Conservation (phyloP, 2,888 invertebrate species). For the Rhorus exstirpatorius region DNA sequence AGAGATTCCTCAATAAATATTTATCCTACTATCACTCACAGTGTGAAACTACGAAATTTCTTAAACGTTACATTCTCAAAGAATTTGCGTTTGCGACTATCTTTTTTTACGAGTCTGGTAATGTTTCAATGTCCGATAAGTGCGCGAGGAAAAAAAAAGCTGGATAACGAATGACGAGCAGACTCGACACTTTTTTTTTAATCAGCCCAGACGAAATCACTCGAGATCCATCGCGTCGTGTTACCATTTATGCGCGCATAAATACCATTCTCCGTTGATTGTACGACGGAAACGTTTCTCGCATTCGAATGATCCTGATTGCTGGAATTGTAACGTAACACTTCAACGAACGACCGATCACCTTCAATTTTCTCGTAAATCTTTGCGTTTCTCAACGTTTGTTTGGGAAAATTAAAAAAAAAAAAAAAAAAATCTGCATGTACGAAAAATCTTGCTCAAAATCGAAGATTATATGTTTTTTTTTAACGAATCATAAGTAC, state of each 20-base stretch:
- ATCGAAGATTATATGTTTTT: no score
- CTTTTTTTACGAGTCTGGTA: not conserved
- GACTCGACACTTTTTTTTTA: slow-evolving; percentile 24
- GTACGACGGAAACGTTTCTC: slow-evolving; percentile 2
- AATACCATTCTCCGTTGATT: slow-evolving; percentile 13
- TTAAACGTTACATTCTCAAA: not conserved
- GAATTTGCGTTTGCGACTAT: not conserved
- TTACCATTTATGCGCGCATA: slow-evolving; percentile 20
- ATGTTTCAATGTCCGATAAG: slow-evolving; percentile 17
- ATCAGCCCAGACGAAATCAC: slow-evolving; percentile 35
- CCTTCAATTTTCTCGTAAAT: not conserved
- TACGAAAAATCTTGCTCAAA: no score
- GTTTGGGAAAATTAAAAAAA: not conserved
- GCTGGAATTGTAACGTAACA: slow-evolving; percentile 6
- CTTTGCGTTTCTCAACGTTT: not conserved
- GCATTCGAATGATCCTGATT: not conserved
- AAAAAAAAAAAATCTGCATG: not conserved
- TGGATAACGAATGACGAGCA: slow-evolving; percentile 14
- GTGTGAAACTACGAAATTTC: not conserved
- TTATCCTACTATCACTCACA: not conserved
- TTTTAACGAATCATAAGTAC: no score
- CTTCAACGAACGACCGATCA: slow-evolving; percentile 2
- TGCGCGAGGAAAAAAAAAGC: not conserved
- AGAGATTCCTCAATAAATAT: not conserved
- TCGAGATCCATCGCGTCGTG: slow-evolving; percentile 19